phyloP scores from a whole-genome alignment of 2,888 invertebrate genomes.

The Nemotelus pantherinus region DNA sequence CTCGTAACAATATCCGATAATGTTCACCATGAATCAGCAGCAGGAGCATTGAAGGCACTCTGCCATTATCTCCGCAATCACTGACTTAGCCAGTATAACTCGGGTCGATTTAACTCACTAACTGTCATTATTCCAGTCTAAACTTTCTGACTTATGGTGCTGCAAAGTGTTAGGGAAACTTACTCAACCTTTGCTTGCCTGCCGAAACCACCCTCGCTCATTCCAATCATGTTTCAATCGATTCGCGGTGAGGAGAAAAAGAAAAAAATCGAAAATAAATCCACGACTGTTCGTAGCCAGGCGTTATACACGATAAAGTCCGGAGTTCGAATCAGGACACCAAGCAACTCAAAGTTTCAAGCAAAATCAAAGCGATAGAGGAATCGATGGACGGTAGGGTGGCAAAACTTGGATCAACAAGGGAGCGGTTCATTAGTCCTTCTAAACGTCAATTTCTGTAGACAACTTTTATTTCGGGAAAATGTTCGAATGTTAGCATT shows the following conservation, averaged over 20 bases:
- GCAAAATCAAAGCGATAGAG: no score
- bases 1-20: neutral
- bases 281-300: no score
- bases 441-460: conserved; percentile 42
- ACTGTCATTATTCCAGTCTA: conserved; percentile 7
- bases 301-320: no score
- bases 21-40: neutral
- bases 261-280: conserved; percentile 6
- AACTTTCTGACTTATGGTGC: conserved; percentile 23
- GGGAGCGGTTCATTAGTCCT: conserved; percentile 50
- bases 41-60: neutral
- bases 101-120: conserved; percentile 23
- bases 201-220: no score
- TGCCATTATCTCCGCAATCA: neutral
- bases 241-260: neutral
- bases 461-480: conserved; percentile 45
- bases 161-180: neutral
- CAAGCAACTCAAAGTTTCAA: no score
- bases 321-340: no score
- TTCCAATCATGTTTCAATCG: no score
- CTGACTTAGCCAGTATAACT: neutral
- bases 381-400: no score
- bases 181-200: neutral
- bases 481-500: conserved; percentile 26
- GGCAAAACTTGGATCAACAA: conserved; percentile 41